Percentiles rank a stretch among this genome's conserved stretches.
These are phyloP conservation scores for Corapipo altera DNA, from an alignment of 2,113 vertebrate genomes.

Conservation along the genomic window DNA sequence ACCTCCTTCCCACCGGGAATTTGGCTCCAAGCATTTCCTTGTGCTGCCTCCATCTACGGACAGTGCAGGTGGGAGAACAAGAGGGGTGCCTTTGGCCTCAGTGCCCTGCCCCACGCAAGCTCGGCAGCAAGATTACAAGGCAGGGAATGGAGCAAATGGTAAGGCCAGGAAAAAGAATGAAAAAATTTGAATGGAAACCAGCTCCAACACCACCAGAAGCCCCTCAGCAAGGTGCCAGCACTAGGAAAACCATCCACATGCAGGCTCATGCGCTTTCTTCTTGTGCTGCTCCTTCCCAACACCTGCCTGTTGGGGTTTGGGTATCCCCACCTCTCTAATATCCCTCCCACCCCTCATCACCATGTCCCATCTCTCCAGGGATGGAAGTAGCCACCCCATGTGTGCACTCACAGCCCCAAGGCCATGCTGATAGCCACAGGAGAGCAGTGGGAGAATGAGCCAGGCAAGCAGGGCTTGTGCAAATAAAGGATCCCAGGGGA, in stretches of 20 bases:
- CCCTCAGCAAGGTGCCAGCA: not conserved
- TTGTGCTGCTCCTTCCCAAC: not conserved
- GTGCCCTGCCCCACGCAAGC: rapidly evolving
- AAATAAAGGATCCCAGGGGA: not conserved
- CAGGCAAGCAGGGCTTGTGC: rapidly evolving
- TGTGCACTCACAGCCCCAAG: not conserved
- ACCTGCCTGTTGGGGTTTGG: not conserved
- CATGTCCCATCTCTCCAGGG: not conserved
- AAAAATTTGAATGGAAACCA: not conserved
- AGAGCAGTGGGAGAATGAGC: rapidly evolving
- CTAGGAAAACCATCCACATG: rapidly evolving
- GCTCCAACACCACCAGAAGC: not conserved
- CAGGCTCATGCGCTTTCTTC: rapidly evolving
- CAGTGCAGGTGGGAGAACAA: rapidly evolving
- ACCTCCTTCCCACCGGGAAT: rapidly evolving
- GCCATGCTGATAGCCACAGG: rapidly evolving
- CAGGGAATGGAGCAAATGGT: not conserved
- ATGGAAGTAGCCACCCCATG: no score
- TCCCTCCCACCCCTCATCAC: not conserved
- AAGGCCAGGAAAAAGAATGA: not conserved
- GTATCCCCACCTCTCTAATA: not conserved
- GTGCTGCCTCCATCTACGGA: not conserved
- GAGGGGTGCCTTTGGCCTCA: not conserved
- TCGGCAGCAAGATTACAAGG: not conserved
- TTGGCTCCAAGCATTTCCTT: not conserved